These are phyloP conservation scores for Microcebus lehilahytsara DNA, from an alignment of 2,113 vertebrate species.

Conservation along the genomic window DNA sequence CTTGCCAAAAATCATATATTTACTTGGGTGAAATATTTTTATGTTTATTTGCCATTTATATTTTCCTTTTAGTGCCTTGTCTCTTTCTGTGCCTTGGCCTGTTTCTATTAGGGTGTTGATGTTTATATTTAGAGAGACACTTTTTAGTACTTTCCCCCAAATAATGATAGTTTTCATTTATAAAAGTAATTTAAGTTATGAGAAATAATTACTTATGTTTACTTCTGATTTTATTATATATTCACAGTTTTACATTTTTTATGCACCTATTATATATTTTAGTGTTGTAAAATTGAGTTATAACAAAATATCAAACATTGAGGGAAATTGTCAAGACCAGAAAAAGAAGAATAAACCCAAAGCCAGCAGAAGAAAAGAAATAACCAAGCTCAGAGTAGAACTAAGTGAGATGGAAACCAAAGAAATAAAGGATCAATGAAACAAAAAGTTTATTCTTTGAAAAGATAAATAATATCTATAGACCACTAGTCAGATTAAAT, in stretches of 20 bases:
- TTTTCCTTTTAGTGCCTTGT: not conserved
- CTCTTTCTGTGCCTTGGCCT: not conserved
- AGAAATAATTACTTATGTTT: constrained; percentile 1
- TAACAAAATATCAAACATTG: not conserved
- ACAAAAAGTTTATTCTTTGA: no score
- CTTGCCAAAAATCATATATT: not conserved
- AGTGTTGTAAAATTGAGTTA: not conserved
- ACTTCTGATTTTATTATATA: not conserved
- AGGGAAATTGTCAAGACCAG: no score
- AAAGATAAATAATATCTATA: no score
- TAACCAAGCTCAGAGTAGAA: no score
- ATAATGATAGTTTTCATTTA: not conserved
- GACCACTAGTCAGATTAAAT: no score
- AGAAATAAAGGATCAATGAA: no score
- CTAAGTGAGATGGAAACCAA: no score
- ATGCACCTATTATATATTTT: not conserved
- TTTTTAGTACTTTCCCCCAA: not conserved
- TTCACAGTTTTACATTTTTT: constrained; percentile 22
- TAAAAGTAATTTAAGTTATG: not conserved
- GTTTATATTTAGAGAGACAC: not conserved
- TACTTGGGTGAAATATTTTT: not conserved
- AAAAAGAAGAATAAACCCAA: no score
- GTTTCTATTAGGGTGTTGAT: not conserved
- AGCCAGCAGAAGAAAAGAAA: no score
- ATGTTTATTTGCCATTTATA: constrained; percentile 17